Evolutionary conservation across 2,797 vertebrate species (phyloP).

Genomic region (Darevskia mixta): DNA sequence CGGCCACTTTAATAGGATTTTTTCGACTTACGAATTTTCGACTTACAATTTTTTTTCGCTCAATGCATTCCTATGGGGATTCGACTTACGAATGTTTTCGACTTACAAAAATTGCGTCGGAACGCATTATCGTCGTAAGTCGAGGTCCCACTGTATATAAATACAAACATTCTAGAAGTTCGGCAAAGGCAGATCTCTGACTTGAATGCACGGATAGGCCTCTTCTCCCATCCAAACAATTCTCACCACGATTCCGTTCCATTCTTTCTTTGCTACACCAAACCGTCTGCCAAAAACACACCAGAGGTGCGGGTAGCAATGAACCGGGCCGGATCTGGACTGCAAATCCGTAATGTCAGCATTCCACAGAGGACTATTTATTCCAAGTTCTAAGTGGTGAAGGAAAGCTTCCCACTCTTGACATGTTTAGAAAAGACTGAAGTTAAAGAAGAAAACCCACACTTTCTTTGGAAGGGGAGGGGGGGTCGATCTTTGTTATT

Average conservation of each 20-base stretch:
- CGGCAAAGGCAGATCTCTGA: background rate
- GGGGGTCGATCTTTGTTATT: conserved; percentile 10
- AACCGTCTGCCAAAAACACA: conserved; percentile 3
- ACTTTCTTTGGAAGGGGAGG: conserved; percentile 50
- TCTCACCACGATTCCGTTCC: background rate
- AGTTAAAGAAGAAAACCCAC: conserved; percentile 18
- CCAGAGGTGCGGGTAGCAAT: background rate
- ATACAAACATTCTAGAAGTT: background rate
- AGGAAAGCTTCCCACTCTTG: conserved; percentile 8
- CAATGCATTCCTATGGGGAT: no score
- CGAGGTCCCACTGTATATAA: no score
- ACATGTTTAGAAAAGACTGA: conserved; percentile 36
- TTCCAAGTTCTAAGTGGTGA: background rate
- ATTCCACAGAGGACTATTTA: conserved; percentile 28
- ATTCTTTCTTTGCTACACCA: background rate
- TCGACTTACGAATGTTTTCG: no score
- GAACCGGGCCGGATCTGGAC: background rate
- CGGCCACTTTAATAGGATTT: no score
- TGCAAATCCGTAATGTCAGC: conserved; percentile 32
- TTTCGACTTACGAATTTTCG: no score
- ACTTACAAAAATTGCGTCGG: no score
- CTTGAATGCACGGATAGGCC: background rate
- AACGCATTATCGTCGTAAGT: no score
- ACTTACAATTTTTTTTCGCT: no score
- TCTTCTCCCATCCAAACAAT: background rate